Base-by-base conservation (phyloP, 2,797 vertebrate genomes). In the Yasuhikotakia modesta region DNA sequence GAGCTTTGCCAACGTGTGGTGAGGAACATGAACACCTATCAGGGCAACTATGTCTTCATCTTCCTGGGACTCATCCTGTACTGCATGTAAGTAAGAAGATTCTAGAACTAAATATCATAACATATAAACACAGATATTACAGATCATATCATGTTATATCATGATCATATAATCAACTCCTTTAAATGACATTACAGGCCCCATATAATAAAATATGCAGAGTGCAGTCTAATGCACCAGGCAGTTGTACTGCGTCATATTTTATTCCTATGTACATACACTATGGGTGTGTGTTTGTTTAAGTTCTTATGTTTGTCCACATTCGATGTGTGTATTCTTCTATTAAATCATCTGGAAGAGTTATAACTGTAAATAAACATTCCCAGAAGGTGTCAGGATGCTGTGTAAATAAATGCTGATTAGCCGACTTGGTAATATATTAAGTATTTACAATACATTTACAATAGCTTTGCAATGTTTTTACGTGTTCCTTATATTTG, bases 31-130 rank as follows among this genome's bases (percentile, higher is more conserved):
- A 94, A 97, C 65, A 87, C 91, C 52, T 97, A 91, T 89, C 95
- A 97, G 88, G 96, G 95, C 95, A 97, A 97, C 91, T 97, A 97
- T 10, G 95, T 95, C 79, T 96, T 97, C 81, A 94, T 97, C 79
- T 96, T 97, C 87, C 76, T 97, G 79, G 96, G 94, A 17, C 95
- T 97, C 81, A 95, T 97, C 86, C 86, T 96, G 11, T 97, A 97
- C 89, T 97, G 96, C 91, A 94, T 97, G 94, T 95, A 90, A 92
- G 93, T 6, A 61, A 27, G 30, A 8, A 12, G 6, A 8, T 58
- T 3, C 17, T 30, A 57, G 24, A 22, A 0, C 27, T 52, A 30
- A 52, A 32, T 3, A 64, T 52, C 27, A 50, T 22, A n/a, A 73
- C 50, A 27, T 12, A 45, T 46, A 11, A 7, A 2, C 10, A 43